Base-by-base conservation (phyloP, 2,113 vertebrate species). In the Pedionomus torquatus region DNA sequence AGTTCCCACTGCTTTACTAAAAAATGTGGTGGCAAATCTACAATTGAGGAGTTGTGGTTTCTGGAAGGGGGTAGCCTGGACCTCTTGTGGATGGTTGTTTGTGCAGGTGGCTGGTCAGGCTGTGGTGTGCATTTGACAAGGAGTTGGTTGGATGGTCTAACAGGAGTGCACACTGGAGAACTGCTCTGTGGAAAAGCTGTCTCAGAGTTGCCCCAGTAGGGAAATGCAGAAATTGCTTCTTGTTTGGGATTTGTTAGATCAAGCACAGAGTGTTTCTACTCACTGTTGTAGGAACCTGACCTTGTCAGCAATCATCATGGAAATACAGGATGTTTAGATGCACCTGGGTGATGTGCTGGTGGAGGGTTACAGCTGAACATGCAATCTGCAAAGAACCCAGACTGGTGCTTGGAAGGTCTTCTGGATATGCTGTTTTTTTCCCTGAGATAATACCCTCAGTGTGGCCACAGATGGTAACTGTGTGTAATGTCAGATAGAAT, bases 91-190 rank as follows among this genome's bases (percentile, higher is more conserved):
- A 1, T 24, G 35, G 37, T 30, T 88, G 75, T 14, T 46, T 51
- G 28, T 83, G 61, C 64, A 55, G 43, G 28, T 44, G 46, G 16
- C 48, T 74, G 35, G 28, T 17, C 26, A 21, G 43, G 43, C 65
- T 66, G 60, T 0, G 3, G 28, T 0, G 0, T 49, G 55, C 7
- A 1, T 78, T 65, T 61, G 43, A 28, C 54, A 71, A 43, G 28
- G 93, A 51, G n/a, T 28, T 48, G 31, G 25, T 87, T 68, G 80
- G 60, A 54, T n/a, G 61, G 77, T 28, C 33, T 52, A 20, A 51
- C n/a, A 63, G 61, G 60, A 95, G n/a, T 35, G 17, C 48, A 33
- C 19, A 23, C 48, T 28, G 37, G 66, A 71, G 76, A 81, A 3
- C 33, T 68, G 83, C 19, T 95, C 61, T 69, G 25, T 1, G 5